A percentile compares a stretch with the other conserved stretches of the same genome.
Evolutionary conservation across 2,888 invertebrate genomes (phyloP).

Genomic region (Callinectes sapidus): DNA sequence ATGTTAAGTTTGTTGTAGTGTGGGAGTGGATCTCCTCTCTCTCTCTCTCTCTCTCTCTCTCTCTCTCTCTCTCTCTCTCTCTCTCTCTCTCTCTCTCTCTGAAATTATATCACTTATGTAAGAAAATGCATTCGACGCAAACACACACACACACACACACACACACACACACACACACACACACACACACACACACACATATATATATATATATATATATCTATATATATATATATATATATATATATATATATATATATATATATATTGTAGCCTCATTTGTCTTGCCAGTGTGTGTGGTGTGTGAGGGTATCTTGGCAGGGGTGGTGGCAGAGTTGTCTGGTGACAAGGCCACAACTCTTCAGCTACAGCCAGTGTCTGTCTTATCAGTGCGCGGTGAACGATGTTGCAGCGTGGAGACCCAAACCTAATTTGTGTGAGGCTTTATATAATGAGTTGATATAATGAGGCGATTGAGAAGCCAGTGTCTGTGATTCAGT

Average conservation of each 20-base stretch:
- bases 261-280: neutral
- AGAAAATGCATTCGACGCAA: too few species aligned
- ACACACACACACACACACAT: too few species aligned
- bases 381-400: too few species aligned
- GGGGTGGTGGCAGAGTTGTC: too few species aligned
- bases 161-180: too few species aligned
- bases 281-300: too few species aligned
- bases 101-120: neutral
- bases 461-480: neutral
- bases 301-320: too few species aligned
- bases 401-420: too few species aligned
- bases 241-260: slow-evolving; percentile 33
- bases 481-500: neutral
- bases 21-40: neutral
- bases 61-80: neutral
- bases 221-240: slow-evolving; percentile 15
- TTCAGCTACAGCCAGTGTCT: too few species aligned
- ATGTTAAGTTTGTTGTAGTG: neutral
- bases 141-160: too few species aligned
- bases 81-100: neutral
- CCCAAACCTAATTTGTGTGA: too few species aligned
- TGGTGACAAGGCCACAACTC: too few species aligned
- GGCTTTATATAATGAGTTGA: neutral
- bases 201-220: neutral
- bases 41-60: neutral